These are phyloP conservation scores for Crocidura indochinensis DNA, from an alignment of 2,797 vertebrate species.

Conservation along the genomic window DNA sequence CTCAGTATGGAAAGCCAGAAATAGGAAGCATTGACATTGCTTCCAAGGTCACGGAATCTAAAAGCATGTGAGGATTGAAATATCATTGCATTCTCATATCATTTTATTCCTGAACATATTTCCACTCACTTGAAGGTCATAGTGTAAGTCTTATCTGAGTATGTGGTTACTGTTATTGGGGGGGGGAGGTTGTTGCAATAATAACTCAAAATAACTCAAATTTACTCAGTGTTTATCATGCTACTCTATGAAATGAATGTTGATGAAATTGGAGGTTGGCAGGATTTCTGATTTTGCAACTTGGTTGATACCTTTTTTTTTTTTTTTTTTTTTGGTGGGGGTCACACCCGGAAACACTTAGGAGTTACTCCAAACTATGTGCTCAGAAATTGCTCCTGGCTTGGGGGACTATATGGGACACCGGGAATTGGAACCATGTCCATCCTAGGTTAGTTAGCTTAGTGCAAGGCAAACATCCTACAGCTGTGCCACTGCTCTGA, in stretches of 20 bases:
- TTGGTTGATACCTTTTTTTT: slow-evolving; percentile 53
- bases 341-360: no score
- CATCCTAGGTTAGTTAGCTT: no score
- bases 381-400: no score
- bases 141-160: background rate
- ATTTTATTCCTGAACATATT: background rate
- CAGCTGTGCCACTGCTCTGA: no score
- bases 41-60: background rate
- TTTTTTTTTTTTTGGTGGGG: no score
- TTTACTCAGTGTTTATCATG: slow-evolving; percentile 2
- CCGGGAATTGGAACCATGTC: no score
- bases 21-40: background rate
- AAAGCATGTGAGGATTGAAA: slow-evolving; percentile 25
- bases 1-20: background rate
- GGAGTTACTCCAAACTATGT: no score
- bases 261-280: slow-evolving; percentile 52
- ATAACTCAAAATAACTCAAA: background rate
- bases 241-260: slow-evolving; percentile 17
- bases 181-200: slow-evolving; percentile 7
- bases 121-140: slow-evolving; percentile 22
- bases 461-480: no score
- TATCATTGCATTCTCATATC: background rate
- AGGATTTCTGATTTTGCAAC: slow-evolving; percentile 5
- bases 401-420: no score
- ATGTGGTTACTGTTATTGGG: background rate